Conservation (phyloP, 2,797 vertebrate genomes). For the Harpagifer antarcticus region DNA sequence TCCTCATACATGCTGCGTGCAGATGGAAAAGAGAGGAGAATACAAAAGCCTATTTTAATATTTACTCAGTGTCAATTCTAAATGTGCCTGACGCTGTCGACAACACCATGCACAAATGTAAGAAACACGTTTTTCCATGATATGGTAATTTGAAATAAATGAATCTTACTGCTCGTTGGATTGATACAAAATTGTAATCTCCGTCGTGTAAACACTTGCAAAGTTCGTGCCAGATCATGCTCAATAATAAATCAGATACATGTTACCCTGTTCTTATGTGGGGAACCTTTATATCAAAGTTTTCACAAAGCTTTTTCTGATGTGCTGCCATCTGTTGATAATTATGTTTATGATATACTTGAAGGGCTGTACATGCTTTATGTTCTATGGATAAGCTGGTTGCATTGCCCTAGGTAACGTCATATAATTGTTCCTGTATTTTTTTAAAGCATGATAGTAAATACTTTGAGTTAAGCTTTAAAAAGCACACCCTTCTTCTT, state of each 20-base stretch:
- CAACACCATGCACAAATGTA: background rate
- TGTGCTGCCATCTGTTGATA: slow-evolving; percentile 10
- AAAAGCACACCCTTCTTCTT: background rate
- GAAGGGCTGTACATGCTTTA: background rate
- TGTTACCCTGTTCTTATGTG: background rate
- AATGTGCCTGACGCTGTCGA: background rate
- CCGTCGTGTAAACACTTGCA: slow-evolving; percentile 22
- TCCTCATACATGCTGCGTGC: background rate
- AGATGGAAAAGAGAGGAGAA: slow-evolving; percentile 9
- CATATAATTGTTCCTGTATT: background rate
- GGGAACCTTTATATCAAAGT: background rate
- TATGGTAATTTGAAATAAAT: background rate
- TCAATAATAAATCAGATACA: slow-evolving; percentile 18
- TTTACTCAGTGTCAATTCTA: background rate
- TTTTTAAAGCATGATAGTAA: background rate
- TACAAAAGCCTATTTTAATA: background rate
- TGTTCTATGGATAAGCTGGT: background rate
- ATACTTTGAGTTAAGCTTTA: slow-evolving; percentile 3
- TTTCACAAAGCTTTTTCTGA: background rate
- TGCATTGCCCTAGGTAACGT: slow-evolving; percentile 1
- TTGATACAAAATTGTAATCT: slow-evolving; percentile 6
- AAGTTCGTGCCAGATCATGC: slow-evolving; percentile 3
- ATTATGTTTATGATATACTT: slow-evolving; percentile 8
- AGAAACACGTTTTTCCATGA: background rate
- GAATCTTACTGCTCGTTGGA: background rate